phyloP scores from a whole-genome alignment of 2,797 vertebrate species.

The Mus minutoides region DNA sequence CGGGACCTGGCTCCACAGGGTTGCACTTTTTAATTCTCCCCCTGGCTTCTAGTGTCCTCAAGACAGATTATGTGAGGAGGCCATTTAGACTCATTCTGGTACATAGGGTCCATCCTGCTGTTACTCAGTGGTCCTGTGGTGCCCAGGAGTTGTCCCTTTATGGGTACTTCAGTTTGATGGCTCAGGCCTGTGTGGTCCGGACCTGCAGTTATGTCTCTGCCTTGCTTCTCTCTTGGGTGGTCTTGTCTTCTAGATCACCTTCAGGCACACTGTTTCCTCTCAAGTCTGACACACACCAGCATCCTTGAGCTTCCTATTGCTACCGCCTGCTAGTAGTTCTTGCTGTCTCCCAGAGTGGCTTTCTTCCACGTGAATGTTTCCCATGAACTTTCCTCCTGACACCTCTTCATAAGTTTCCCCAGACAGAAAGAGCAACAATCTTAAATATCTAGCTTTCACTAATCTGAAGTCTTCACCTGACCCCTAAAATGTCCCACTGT shows the following conservation, averaged over 20 bases:
- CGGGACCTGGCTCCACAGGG: background rate
- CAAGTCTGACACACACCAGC: no score
- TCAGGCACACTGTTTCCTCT: background rate
- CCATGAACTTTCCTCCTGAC: background rate
- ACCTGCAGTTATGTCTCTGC: background rate
- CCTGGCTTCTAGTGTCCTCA: background rate
- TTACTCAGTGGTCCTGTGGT: no score
- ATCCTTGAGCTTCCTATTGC: background rate
- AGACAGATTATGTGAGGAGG: background rate
- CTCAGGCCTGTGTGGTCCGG: accelerated
- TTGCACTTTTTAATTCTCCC: background rate
- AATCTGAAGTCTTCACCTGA: background rate
- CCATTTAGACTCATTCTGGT: background rate
- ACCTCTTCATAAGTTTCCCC: background rate
- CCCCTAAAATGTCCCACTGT: background rate
- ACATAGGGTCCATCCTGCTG: background rate
- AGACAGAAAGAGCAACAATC: background rate
- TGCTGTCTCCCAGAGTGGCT: background rate
- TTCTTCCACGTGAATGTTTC: background rate
- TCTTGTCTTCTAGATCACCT: background rate
- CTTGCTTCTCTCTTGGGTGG: background rate
- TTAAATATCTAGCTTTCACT: background rate
- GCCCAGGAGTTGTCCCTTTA: background rate
- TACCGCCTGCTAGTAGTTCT: background rate
- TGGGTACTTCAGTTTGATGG: accelerated